Conservation (phyloP, 2,113 vertebrate species). For the Zapornia atra region DNA sequence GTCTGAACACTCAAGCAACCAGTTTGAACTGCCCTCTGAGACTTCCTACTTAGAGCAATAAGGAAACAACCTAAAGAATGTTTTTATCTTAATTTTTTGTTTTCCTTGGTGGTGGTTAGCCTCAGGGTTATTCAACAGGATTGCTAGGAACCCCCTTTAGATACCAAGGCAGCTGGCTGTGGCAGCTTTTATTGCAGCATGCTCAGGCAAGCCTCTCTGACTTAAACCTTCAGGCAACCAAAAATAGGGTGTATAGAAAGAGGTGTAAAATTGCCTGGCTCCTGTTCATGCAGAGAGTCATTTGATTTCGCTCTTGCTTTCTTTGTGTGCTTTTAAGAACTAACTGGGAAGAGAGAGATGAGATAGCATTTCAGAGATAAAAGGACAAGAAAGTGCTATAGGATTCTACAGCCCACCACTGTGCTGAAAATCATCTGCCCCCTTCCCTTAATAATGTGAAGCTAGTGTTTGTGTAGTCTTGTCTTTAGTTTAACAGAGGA, state of each 20-base stretch:
- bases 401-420: not conserved
- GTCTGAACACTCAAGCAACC: not conserved
- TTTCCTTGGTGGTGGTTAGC: constrained; percentile 42
- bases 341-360: not conserved
- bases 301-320: constrained; percentile 25
- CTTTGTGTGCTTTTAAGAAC: constrained; percentile 22
- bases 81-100: constrained; percentile 51
- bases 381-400: not conserved
- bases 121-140: not conserved
- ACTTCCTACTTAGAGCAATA: constrained; percentile 51
- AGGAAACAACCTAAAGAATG: constrained; percentile 48
- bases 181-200: constrained; percentile 35
- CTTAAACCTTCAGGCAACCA: constrained; percentile 45
- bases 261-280: not conserved
- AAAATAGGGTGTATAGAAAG: not conserved
- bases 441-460: not conserved
- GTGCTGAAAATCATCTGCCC: not conserved
- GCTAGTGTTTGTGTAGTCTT: not conserved
- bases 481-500: not conserved
- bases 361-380: not conserved
- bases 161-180: constrained; percentile 3
- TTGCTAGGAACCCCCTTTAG: constrained; percentile 16
- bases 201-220: constrained; percentile 35
- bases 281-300: not conserved
- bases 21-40: constrained; percentile 20